phyloP scores from a whole-genome alignment of 2,113 vertebrate genomes.

The Engystomops pustulosus region DNA sequence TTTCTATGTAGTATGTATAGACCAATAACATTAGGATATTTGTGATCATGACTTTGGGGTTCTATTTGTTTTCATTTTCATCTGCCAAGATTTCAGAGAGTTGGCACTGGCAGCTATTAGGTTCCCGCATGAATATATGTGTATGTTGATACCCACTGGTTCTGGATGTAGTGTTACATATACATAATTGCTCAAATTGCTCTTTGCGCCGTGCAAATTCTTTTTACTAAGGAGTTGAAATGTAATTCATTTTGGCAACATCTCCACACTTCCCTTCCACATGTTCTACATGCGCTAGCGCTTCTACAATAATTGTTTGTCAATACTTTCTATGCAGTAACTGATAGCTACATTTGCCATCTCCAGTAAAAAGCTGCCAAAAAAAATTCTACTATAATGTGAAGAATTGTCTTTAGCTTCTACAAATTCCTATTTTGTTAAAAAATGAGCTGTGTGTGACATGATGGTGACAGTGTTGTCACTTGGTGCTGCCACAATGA shows the following conservation, averaged over 20 bases:
- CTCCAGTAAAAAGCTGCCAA: neutral
- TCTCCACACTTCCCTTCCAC: neutral
- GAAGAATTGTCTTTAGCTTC: conserved; percentile 32
- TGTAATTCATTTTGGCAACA: neutral
- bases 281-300: too few relatives aligned
- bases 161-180: too few relatives aligned
- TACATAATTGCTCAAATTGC: too few relatives aligned
- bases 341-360: neutral
- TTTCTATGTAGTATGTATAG: too few relatives aligned
- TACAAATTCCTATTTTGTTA: neutral
- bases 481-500: conserved; percentile 64
- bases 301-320: too few relatives aligned
- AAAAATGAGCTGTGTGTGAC: conserved; percentile 45
- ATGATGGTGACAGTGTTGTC: conserved; percentile 62
- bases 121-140: too few relatives aligned
- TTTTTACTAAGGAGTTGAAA: too few relatives aligned
- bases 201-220: too few relatives aligned
- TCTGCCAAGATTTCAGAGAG: too few relatives aligned
- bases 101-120: neutral
- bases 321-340: neutral
- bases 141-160: too few relatives aligned
- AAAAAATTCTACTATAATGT: neutral
- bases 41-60: neutral
- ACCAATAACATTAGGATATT: neutral
- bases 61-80: neutral